Base-by-base conservation (phyloP, 2,797 vertebrate genomes). In the Lophotriccus pileatus region DNA sequence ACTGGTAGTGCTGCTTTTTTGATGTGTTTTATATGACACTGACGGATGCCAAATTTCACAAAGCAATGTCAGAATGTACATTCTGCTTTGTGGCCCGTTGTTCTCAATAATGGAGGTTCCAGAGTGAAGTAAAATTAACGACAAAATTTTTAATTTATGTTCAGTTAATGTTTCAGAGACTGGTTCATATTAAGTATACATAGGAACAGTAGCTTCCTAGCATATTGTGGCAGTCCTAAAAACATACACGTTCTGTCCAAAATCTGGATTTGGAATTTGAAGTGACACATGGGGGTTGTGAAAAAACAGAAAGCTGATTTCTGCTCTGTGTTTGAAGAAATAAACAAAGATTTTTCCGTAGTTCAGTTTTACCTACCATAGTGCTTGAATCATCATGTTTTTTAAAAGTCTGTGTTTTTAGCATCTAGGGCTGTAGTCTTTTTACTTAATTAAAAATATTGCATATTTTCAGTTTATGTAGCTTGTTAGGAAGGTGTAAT, bases 1-100 rank as follows among this genome's bases (percentile, higher is more conserved):
- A 87, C 52, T 93, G 89, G 82, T 84, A 95, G 77, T 96, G 78
- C 90, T 96, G 95, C 76, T 50, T 97, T 91, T 83, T 95, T 87
- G 92, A 92, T 93, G 70, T 82, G 68, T 97, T 95, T 97, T 91
- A 93, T 91, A 28, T 82, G 84, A 92, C 87, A 78, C 90, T 89
- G 85, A 75, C 5, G 23, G 95, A 94, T 87, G 93, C 73, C 90
- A 92, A 92, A 81, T 96, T 96, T 96, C 83, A 92, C 63, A 55
- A 94, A 85, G 75, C 56, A 7, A 2, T 15, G 47, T 23, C 68
- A 79, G 64, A 86, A 67, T 27, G n/a, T 21, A 16, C 25, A 27
- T 93, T 87, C 68, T 90, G 80, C 68, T 90, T 89, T 8, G 43
- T 85, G 41, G 32, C 27, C 68, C 27, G 19, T 86, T 92, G 90